Conservation (phyloP, 2,113 vertebrate species). For the Sterrhoptilus dennistouni region DNA sequence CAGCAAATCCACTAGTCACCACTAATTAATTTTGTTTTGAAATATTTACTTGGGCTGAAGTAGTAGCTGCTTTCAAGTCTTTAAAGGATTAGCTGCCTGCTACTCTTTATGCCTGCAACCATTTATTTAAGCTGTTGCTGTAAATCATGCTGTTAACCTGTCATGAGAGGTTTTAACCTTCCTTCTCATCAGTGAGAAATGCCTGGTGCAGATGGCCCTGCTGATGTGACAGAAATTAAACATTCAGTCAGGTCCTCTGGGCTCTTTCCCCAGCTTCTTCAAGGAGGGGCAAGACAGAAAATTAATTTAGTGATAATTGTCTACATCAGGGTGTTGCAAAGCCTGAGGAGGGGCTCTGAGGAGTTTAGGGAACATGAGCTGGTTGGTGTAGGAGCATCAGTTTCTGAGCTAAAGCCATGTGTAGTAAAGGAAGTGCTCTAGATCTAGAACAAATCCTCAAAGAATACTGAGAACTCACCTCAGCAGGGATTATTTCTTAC, state of each 20-base stretch:
- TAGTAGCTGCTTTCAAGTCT: constrained; percentile 10
- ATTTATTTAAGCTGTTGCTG: constrained; percentile 19
- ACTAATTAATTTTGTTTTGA: constrained; percentile 45
- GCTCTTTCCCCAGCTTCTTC: background rate
- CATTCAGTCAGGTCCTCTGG: background rate
- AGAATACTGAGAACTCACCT: background rate
- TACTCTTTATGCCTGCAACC: background rate
- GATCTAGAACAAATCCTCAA: background rate
- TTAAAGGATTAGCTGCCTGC: constrained; percentile 52
- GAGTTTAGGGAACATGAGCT: background rate
- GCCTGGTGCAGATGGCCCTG: background rate
- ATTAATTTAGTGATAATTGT: background rate
- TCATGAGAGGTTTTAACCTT: background rate
- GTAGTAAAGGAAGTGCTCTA: background rate
- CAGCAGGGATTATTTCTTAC: background rate
- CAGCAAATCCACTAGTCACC: background rate
- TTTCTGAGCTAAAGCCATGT: background rate
- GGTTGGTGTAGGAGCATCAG: background rate
- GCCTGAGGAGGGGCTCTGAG: background rate
- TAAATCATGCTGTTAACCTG: constrained; percentile 47
- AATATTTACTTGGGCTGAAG: constrained; percentile 33
- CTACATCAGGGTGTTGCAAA: background rate
- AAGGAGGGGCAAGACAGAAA: background rate
- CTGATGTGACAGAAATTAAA: background rate
- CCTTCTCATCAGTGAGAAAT: background rate